Percentiles rank a stretch among this genome's conserved stretches.
Evolutionary conservation across 2,888 invertebrate genomes (phyloP).

Genomic region (Harmothoe impar): DNA sequence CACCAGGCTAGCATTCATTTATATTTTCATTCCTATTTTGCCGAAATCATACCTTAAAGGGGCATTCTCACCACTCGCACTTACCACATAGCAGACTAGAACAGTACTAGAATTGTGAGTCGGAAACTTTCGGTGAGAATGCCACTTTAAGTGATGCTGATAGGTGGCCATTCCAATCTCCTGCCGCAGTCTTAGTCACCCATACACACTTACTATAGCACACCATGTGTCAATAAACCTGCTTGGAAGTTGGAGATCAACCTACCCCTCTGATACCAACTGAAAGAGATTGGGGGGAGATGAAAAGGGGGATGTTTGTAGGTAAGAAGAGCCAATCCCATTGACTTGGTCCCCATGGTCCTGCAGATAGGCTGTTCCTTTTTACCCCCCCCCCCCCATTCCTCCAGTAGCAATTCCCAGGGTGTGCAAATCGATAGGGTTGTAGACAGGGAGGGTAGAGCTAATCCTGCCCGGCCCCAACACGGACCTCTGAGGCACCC

Average conservation of each 20-base stretch:
- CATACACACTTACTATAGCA: not conserved
- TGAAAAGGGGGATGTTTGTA: not conserved
- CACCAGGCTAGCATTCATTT: too few species aligned
- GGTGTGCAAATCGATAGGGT: not conserved
- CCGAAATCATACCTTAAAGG: too few species aligned
- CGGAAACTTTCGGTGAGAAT: too few species aligned
- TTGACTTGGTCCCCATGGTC: not conserved
- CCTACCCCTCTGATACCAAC: not conserved
- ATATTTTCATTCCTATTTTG: too few species aligned
- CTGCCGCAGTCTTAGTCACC: not conserved
- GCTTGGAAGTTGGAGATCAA: not conserved
- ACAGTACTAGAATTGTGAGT: too few species aligned
- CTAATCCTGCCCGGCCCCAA: not conserved
- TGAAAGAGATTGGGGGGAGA: not conserved
- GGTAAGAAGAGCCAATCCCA: not conserved
- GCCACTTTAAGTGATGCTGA: too few species aligned
- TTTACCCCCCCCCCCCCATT: not conserved
- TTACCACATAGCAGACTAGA: too few species aligned
- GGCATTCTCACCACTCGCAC: too few species aligned
- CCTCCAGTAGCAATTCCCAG: not conserved
- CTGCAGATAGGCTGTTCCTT: not conserved
- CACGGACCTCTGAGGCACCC: not conserved
- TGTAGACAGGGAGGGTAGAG: not conserved
- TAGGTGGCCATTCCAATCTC: not conserved
- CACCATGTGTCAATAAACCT: not conserved